These are phyloP conservation scores for Ochropleura plecta DNA, from an alignment of 2,888 invertebrate species.

Conservation along the genomic window DNA sequence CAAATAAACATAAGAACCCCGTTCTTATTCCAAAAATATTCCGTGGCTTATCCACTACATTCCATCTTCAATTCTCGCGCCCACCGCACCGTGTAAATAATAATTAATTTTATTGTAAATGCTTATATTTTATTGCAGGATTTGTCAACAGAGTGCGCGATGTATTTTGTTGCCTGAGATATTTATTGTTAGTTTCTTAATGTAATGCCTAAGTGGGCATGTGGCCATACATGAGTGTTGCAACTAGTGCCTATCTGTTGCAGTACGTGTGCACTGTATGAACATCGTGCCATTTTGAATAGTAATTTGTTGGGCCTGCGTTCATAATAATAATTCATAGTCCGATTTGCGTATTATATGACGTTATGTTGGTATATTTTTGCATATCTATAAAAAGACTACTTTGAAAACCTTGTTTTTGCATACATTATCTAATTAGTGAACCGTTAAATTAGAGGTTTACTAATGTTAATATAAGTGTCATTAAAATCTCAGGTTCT, in stretches of 20 bases:
- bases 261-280: conserved; percentile 60
- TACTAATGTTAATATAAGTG: background rate
- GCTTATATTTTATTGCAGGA: conserved; percentile 91
- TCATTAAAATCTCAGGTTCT: background rate
- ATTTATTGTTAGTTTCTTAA: conserved; percentile 88
- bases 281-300: conserved; percentile 74
- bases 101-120: conserved; percentile 91
- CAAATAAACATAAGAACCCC: conserved; percentile 39
- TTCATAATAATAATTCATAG: conserved; percentile 71
- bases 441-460: conserved; percentile 3
- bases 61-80: conserved; percentile 77
- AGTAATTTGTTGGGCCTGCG: conserved; percentile 70
- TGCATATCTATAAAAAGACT: conserved; percentile 59
- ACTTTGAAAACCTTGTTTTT: conserved; percentile 43
- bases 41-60: conserved; percentile 73
- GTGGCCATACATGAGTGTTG: conserved; percentile 73
- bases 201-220: conserved; percentile 84
- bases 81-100: conserved; percentile 90
- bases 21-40: conserved; percentile 49
- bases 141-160: conserved; percentile 90
- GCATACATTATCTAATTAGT: conserved; percentile 56
- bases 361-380: conserved; percentile 55
- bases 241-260: conserved; percentile 65
- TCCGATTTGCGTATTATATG: conserved; percentile 66
- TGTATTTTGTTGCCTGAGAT: conserved; percentile 88